Percentiles rank a stretch among this genome's conserved stretches.
phyloP scores from a whole-genome alignment of 2,797 vertebrate species.

The Alfaro cultratus region DNA sequence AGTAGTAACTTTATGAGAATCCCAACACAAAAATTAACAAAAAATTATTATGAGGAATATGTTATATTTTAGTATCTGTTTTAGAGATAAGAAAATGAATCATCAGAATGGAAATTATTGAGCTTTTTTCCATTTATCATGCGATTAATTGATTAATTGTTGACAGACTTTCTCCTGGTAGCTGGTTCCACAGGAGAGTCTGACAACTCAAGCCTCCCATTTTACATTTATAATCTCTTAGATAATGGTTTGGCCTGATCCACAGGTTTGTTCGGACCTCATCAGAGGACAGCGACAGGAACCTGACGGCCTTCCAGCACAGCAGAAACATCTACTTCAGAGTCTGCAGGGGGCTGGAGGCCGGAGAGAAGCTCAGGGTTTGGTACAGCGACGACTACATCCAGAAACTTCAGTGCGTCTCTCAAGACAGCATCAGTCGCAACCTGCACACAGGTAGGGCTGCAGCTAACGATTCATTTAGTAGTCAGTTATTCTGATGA shows the following conservation, averaged over 20 bases:
- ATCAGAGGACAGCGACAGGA: conserved; percentile 88
- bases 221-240: neutral
- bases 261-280: conserved; percentile 92
- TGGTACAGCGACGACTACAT: conserved; percentile 96
- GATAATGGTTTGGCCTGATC: neutral
- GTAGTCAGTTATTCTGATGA: no score
- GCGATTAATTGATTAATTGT: neutral
- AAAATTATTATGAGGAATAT: no score
- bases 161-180: neutral
- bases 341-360: conserved; percentile 83
- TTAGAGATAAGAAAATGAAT: no score
- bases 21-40: no score
- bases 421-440: conserved; percentile 87
- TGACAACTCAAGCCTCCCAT: neutral
- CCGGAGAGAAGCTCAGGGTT: conserved; percentile 88
- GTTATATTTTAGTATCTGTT: no score
- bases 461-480: no score
- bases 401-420: conserved; percentile 88
- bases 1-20: no score
- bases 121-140: no score
- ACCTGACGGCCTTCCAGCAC: conserved; percentile 92
- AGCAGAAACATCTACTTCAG: conserved; percentile 91
- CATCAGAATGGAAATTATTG: no score
- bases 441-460: conserved; percentile 86
- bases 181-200: neutral